Conservation (phyloP, 2,888 invertebrate genomes). For the Aspidiotus destructor region DNA sequence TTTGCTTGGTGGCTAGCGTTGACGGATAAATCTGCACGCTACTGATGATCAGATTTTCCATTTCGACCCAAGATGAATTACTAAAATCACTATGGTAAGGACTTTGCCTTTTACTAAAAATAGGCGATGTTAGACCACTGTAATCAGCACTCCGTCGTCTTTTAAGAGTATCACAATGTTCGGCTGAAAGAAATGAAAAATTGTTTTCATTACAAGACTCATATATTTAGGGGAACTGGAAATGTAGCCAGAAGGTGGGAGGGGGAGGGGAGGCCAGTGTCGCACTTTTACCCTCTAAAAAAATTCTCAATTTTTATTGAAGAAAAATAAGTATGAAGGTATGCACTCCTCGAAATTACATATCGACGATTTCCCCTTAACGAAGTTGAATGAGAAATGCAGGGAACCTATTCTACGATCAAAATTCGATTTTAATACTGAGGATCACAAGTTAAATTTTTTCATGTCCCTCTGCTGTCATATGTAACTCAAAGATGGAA, state of each 20-base stretch:
- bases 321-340: too few species aligned
- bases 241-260: background rate
- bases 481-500: too few species aligned
- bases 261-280: too few species aligned
- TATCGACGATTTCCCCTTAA: too few species aligned
- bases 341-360: too few species aligned
- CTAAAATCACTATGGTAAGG: constrained; percentile 42
- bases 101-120: constrained; percentile 28
- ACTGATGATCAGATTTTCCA: constrained; percentile 81
- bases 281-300: too few species aligned
- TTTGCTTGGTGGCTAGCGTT: constrained; percentile 77
- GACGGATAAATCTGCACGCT: constrained; percentile 83
- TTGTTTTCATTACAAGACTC: background rate
- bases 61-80: constrained; percentile 85
- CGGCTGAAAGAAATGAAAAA: background rate
- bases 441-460: too few species aligned
- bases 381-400: too few species aligned
- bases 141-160: constrained; percentile 28
- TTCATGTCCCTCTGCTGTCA: too few species aligned
- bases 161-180: constrained; percentile 11
- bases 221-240: background rate
- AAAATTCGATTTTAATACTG: too few species aligned
- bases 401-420: too few species aligned
- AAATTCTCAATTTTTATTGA: too few species aligned
- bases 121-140: constrained; percentile 28